A percentile compares a stretch with the other conserved stretches of the same genome.
phyloP scores from a whole-genome alignment of 2,113 vertebrate genomes.

The Cyanoramphus novaezelandiae region DNA sequence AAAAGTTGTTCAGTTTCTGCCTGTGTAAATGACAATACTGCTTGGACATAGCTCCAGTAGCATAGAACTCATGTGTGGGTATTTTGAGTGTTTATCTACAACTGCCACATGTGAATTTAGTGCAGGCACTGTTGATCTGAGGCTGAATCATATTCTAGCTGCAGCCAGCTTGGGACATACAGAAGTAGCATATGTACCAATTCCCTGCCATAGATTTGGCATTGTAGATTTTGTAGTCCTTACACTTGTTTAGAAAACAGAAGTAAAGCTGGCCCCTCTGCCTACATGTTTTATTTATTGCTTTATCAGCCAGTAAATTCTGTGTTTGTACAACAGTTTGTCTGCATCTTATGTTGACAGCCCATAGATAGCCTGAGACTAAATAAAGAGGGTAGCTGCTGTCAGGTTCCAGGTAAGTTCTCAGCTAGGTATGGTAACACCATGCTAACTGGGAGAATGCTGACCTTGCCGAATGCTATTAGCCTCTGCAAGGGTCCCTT shows the following conservation, averaged over 20 bases:
- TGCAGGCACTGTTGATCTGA: background rate
- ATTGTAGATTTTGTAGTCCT: background rate
- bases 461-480: background rate
- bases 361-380: background rate
- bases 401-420: background rate
- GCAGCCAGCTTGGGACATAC: background rate
- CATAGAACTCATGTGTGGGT: background rate
- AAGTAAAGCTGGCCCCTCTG: background rate
- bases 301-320: background rate
- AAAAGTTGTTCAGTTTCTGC: background rate
- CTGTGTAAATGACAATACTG: background rate
- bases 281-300: background rate
- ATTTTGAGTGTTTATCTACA: background rate
- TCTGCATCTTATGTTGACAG: background rate
- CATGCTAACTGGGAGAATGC: background rate
- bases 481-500: background rate
- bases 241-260: background rate
- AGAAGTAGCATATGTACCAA: background rate
- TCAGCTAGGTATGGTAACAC: background rate
- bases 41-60: background rate
- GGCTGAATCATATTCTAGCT: background rate
- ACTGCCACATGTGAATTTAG: background rate
- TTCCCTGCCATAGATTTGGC: background rate
- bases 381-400: background rate
- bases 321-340: background rate